Evolutionary conservation across 1,140 invertebrate genomes (phyloP).

Genomic region (Halictus rubicundus): DNA sequence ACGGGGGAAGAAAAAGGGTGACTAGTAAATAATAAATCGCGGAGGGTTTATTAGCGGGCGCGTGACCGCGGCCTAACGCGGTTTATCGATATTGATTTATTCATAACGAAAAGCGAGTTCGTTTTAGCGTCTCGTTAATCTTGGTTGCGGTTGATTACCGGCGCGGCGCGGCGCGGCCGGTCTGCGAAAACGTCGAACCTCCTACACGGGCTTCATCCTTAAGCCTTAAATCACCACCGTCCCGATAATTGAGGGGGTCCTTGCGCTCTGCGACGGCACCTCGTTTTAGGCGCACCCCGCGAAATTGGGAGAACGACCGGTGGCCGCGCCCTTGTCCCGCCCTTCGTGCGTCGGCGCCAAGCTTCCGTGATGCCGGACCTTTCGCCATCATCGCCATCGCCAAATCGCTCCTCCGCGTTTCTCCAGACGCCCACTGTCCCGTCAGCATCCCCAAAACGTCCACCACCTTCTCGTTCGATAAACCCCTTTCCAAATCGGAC

Average conservation of each 20-base stretch:
- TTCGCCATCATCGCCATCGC: background rate
- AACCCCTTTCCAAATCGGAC: too few relatives aligned
- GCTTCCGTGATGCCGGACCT: conserved; percentile 58
- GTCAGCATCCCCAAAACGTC: too few relatives aligned
- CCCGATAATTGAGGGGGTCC: conserved; percentile 72
- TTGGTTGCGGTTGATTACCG: conserved; percentile 55
- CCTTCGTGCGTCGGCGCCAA: conserved; percentile 67
- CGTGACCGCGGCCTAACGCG: conserved; percentile 55
- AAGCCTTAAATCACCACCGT: conserved; percentile 69
- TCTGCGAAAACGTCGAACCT: conserved; percentile 44
- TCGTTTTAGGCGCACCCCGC: conserved; percentile 70
- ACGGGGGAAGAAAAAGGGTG: background rate
- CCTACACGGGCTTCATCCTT: conserved; percentile 59
- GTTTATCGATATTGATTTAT: conserved; percentile 66
- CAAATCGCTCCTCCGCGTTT: background rate
- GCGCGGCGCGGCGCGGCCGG: background rate
- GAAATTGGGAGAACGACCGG: conserved; percentile 72
- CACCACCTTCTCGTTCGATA: too few relatives aligned
- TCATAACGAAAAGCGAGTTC: conserved; percentile 51
- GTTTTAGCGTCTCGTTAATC: conserved; percentile 64
- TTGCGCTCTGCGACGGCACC: conserved; percentile 68
- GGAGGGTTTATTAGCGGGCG: conserved; percentile 56
- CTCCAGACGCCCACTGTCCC: background rate
- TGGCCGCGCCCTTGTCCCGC: conserved; percentile 71
- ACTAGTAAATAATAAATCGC: conserved; percentile 62